phyloP scores from a whole-genome alignment of 2,797 vertebrate genomes.

The Scarus forsteni region DNA sequence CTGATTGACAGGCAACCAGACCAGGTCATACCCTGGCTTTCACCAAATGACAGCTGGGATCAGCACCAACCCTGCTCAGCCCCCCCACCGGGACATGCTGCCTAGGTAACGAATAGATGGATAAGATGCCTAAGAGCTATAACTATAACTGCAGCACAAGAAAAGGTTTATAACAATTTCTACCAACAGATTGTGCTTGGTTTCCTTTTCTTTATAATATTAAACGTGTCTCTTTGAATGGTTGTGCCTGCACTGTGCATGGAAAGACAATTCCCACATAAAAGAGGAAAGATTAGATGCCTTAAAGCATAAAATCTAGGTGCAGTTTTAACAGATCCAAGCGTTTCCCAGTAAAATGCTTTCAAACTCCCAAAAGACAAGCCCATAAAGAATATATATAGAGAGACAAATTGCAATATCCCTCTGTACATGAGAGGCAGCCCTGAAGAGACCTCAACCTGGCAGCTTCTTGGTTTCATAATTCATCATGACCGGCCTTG shows the following conservation, averaged over 20 bases:
- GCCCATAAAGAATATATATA: not conserved
- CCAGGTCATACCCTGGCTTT: too few relatives aligned
- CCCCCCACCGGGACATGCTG: too few relatives aligned
- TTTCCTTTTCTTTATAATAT: not conserved
- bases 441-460: conserved; percentile 22
- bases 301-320: not conserved
- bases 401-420: conserved; percentile 20
- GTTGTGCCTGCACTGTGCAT: not conserved
- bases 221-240: not conserved
- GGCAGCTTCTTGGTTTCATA: conserved; percentile 30
- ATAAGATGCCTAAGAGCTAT: too few relatives aligned
- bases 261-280: not conserved
- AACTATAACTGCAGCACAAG: too few relatives aligned
- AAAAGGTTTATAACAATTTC: too few relatives aligned
- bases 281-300: not conserved
- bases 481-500: conserved; percentile 19
- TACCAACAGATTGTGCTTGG: not conserved
- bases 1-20: too few relatives aligned
- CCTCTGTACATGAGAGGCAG: conserved; percentile 6
- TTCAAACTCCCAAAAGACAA: not conserved
- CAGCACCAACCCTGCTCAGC: too few relatives aligned
- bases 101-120: too few relatives aligned
- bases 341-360: not conserved
- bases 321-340: not conserved
- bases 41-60: too few relatives aligned